A percentile compares a stretch with the other conserved stretches of the same genome.
Conservation (phyloP, 2,113 vertebrate genomes). For the Carlito syrichta region DNA sequence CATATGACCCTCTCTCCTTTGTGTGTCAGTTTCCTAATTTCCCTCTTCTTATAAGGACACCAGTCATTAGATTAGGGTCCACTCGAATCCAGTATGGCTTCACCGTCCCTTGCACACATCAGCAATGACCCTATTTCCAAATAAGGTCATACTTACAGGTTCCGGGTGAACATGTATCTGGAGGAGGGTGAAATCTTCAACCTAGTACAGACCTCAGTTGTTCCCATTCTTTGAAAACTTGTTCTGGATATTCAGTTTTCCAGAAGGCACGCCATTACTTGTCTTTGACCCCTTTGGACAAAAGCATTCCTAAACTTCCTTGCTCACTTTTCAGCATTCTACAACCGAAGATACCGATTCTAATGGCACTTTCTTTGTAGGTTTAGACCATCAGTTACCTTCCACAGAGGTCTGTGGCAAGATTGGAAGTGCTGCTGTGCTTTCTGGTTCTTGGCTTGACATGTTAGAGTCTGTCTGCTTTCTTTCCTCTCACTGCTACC, state of each 20-base stretch:
- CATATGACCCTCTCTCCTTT: fast-evolving
- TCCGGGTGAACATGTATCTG: background rate
- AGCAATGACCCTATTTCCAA: background rate
- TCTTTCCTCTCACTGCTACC: background rate
- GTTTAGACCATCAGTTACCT: background rate
- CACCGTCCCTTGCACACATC: background rate
- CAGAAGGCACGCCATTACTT: background rate
- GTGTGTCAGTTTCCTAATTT: background rate
- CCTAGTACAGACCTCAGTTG: background rate
- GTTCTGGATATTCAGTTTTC: background rate
- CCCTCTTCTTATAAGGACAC: background rate
- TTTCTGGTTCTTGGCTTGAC: background rate
- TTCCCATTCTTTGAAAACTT: background rate
- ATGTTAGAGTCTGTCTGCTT: background rate
- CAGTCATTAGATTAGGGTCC: background rate
- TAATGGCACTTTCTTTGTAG: background rate
- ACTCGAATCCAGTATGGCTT: background rate
- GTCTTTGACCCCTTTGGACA: background rate
- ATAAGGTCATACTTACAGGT: background rate
- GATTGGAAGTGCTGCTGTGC: background rate
- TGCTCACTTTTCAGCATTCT: background rate
- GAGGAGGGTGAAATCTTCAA: background rate
- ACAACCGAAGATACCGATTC: background rate
- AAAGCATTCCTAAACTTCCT: background rate
- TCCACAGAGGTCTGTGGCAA: background rate